phyloP scores from a whole-genome alignment of 2,113 vertebrate species.

The Damaliscus lunatus region DNA sequence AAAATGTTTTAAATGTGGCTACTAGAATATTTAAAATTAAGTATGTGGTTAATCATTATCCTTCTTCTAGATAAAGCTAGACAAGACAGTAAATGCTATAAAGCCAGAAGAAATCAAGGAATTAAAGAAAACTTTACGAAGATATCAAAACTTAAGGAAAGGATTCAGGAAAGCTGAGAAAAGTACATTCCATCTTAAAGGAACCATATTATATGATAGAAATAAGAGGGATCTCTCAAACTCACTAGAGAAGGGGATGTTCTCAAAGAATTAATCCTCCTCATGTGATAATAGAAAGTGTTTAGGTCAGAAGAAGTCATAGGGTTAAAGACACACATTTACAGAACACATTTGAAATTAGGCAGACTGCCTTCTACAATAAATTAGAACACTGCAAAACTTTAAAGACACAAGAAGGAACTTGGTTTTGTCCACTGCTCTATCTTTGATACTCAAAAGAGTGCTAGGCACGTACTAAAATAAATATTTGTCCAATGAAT shows the following conservation, averaged over 20 bases:
- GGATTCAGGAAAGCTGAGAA: background rate
- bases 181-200: background rate
- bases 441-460: background rate
- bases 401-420: background rate
- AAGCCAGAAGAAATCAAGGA: background rate
- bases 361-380: background rate
- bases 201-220: background rate
- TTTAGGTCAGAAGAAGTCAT: background rate
- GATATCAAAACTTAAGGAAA: background rate
- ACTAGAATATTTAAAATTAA: background rate
- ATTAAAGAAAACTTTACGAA: background rate
- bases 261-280: background rate
- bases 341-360: background rate
- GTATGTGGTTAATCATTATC: background rate
- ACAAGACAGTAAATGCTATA: background rate
- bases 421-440: background rate
- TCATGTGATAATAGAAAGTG: background rate
- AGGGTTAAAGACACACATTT: background rate
- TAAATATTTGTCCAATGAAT: background rate
- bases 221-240: background rate
- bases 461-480: background rate
- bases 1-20: background rate
- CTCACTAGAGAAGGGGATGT: background rate
- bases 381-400: background rate
- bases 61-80: background rate